phyloP scores from a whole-genome alignment of 2,797 vertebrate genomes.

The Psittacula derbiana region DNA sequence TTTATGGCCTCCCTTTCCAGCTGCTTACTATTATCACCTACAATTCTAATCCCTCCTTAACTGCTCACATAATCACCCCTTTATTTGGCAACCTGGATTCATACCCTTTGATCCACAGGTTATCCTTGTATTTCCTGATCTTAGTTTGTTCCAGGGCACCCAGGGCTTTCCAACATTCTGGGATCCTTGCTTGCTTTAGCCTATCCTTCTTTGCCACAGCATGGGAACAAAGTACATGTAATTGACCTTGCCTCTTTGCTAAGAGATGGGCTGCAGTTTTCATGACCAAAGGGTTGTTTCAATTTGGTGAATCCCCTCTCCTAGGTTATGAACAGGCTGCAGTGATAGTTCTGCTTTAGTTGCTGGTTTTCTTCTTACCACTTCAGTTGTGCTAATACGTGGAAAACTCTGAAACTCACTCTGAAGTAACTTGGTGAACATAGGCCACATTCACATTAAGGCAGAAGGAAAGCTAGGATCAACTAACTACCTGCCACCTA shows the following conservation, averaged over 20 bases:
- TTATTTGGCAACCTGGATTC: conserved; percentile 3
- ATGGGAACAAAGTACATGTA: neutral
- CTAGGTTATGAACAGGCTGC: neutral
- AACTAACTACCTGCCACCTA: neutral
- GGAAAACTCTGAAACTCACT: neutral
- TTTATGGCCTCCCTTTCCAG: conserved; percentile 18
- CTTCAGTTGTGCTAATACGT: neutral
- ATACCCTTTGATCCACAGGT: neutral
- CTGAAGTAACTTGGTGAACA: neutral
- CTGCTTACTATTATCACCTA: conserved; percentile 34
- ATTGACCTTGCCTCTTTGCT: neutral
- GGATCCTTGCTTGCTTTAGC: neutral
- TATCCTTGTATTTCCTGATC: neutral
- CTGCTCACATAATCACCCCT: conserved; percentile 44
- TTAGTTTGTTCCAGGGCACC: neutral
- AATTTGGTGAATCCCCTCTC: neutral
- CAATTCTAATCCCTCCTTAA: neutral
- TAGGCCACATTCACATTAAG: neutral
- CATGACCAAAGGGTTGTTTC: neutral
- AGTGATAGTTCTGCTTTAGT: neutral
- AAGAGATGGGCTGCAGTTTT: neutral
- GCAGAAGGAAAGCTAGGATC: neutral
- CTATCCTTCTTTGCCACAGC: neutral
- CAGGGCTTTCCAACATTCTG: neutral
- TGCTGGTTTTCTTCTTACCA: neutral